Evolutionary conservation across 1,140 invertebrate genomes (phyloP).

Genomic region (Chrysomallon squamiferum): DNA sequence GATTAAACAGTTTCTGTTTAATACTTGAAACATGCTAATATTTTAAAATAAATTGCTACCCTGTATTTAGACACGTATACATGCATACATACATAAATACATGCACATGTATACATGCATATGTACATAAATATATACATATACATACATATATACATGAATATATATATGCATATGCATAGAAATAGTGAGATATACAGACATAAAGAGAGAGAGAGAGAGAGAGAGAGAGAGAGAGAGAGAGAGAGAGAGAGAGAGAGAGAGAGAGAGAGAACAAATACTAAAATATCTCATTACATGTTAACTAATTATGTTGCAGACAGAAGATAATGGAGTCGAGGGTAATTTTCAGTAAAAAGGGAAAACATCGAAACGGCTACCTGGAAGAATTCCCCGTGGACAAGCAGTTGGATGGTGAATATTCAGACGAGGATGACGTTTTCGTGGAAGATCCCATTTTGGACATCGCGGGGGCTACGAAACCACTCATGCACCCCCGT

Average conservation of each 20-base stretch:
- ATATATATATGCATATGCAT: too few relatives aligned
- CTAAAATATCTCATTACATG: not conserved
- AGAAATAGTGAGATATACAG: too few relatives aligned
- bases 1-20: too few relatives aligned
- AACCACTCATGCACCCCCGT: conserved; percentile 53
- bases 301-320: not conserved
- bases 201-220: too few relatives aligned
- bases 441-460: conserved; percentile 43
- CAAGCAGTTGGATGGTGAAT: conserved; percentile 28
- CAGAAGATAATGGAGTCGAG: conserved; percentile 15
- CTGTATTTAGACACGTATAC: too few relatives aligned
- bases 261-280: not conserved
- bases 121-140: too few relatives aligned
- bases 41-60: too few relatives aligned
- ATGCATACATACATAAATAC: too few relatives aligned
- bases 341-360: conserved; percentile 33
- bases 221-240: not conserved
- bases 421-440: conserved; percentile 50
- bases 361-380: conserved; percentile 34
- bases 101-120: too few relatives aligned
- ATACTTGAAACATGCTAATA: too few relatives aligned
- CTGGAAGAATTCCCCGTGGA: conserved; percentile 28
- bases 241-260: not conserved
- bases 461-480: conserved; percentile 36
- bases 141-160: too few relatives aligned